Conservation (phyloP, 1,140 invertebrate genomes). For the Lepidurus couesii region DNA sequence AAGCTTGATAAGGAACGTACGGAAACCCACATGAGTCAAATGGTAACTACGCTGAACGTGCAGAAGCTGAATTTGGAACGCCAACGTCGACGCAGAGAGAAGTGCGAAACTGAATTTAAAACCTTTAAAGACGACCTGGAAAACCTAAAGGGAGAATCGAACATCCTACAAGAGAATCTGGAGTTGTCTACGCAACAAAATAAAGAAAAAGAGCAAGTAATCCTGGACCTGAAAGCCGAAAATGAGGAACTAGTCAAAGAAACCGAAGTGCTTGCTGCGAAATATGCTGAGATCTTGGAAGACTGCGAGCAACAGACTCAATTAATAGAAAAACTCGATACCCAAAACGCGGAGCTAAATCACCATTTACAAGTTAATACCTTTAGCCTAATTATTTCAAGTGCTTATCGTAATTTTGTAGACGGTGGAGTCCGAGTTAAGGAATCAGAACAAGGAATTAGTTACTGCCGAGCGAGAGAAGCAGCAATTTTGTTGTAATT, state of each 20-base stretch:
- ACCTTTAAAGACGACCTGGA: conserved; percentile 25
- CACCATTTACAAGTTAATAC: conserved; percentile 6
- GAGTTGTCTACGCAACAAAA: neutral
- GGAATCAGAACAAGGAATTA: neutral
- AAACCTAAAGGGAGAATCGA: conserved; percentile 17
- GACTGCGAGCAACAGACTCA: neutral
- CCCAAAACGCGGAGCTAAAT: conserved; percentile 15
- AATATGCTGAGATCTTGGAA: conserved; percentile 8
- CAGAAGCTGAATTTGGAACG: neutral
- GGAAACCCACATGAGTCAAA: conserved; percentile 26
- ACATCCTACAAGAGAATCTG: neutral
- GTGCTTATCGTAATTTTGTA: neutral
- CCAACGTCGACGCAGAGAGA: neutral
- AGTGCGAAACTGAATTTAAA: neutral
- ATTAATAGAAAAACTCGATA: neutral
- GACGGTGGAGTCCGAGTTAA: neutral
- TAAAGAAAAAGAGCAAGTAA: conserved; percentile 15
- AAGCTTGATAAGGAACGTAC: conserved; percentile 27
- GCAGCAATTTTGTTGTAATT: neutral
- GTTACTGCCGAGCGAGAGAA: neutral
- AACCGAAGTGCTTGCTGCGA: neutral
- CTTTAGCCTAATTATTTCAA: neutral
- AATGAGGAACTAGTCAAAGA: conserved; percentile 17
- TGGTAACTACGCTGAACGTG: neutral
- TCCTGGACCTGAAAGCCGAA: neutral